phyloP scores from a whole-genome alignment of 2,888 invertebrate genomes.

The Allolobophora icterica region DNA sequence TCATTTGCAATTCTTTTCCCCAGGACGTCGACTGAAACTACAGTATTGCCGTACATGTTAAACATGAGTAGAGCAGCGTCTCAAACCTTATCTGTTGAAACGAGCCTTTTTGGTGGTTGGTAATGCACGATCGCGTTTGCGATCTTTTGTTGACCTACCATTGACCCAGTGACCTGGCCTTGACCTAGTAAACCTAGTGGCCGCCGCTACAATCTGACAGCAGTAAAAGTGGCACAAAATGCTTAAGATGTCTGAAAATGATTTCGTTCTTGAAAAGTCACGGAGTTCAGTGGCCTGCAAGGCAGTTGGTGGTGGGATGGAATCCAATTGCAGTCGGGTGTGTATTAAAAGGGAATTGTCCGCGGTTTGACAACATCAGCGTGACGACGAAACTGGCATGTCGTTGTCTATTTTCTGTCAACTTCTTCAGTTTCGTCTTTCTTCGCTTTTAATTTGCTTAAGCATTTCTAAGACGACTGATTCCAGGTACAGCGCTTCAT shows the following conservation, averaged over 20 bases:
- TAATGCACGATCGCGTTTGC: not conserved
- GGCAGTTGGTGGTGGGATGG: slow-evolving; percentile 11
- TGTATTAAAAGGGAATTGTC: not conserved
- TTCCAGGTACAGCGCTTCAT: not conserved
- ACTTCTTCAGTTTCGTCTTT: not conserved
- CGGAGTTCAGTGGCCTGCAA: not conserved
- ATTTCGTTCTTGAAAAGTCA: not conserved
- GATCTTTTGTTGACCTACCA: not conserved
- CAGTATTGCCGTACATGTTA: no score
- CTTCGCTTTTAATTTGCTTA: slow-evolving; percentile 8
- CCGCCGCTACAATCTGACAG: slow-evolving; percentile 10
- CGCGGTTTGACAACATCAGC: not conserved
- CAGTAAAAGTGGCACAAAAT: slow-evolving; percentile 17
- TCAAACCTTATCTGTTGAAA: no score
- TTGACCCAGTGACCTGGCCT: slow-evolving; percentile 17
- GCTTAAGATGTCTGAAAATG: slow-evolving; percentile 11
- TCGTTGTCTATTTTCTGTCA: not conserved
- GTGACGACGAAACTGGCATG: not conserved
- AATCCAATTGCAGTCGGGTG: slow-evolving; percentile 6
- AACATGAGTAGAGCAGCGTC: no score
- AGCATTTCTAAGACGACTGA: not conserved
- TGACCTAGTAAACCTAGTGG: not conserved
- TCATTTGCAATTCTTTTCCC: no score
- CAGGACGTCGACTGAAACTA: no score
- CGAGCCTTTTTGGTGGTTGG: no score